Conservation (phyloP, 92 coral and sea anemone species). For the Pocillopora meandrina region DNA sequence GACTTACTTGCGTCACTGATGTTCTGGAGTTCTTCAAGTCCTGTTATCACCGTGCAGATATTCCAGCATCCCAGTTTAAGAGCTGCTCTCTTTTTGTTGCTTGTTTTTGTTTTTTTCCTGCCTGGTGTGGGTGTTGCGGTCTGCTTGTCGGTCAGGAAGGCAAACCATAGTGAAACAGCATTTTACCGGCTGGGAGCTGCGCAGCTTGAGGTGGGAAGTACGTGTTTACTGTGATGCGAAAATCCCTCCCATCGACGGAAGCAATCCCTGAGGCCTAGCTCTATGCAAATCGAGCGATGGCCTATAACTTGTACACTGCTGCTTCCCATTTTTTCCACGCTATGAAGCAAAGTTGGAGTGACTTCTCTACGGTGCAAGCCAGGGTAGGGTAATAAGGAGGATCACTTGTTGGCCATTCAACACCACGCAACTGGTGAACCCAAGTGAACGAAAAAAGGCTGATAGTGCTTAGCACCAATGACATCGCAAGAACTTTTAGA, state of each 20-base stretch:
- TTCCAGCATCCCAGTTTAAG: too few species aligned
- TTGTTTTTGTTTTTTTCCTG: too few species aligned
- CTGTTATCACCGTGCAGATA: too few species aligned
- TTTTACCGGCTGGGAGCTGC: conserved; percentile 70
- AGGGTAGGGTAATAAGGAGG: conserved; percentile 1
- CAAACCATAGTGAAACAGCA: neutral
- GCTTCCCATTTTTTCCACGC: conserved; percentile 9
- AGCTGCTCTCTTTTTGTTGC: too few species aligned
- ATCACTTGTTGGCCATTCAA: conserved; percentile 8
- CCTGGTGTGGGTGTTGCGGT: too few species aligned
- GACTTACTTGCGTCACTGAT: too few species aligned
- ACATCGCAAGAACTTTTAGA: too few species aligned
- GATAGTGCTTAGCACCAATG: too few species aligned
- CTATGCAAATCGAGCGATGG: conserved; percentile 38
- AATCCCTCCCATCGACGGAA: conserved; percentile 66
- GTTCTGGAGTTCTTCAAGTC: too few species aligned
- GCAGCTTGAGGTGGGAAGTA: conserved; percentile 59
- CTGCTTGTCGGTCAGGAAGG: too few species aligned
- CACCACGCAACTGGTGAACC: neutral
- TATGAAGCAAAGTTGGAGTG: conserved; percentile 20
- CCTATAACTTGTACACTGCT: conserved; percentile 1
- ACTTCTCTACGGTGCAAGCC: conserved; percentile 28
- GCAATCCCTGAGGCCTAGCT: conserved; percentile 53
- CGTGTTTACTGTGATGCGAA: conserved; percentile 47
- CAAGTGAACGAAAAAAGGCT: too few species aligned